Base-by-base conservation (phyloP, 2,888 invertebrate species). In the Therioaphis trifolii region DNA sequence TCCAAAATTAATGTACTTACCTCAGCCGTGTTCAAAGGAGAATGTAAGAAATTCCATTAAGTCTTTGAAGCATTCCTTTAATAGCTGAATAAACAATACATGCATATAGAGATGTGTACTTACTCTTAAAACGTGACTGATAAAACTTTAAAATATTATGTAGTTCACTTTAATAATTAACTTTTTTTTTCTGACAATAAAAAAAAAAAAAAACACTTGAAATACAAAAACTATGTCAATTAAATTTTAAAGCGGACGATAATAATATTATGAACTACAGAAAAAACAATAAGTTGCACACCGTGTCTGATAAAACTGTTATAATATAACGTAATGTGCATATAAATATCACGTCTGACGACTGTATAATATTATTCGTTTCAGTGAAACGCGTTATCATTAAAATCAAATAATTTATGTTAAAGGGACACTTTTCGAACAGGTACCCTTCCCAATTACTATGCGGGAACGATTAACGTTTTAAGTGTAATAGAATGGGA, bases 1-100 rank as follows among this genome's bases (percentile, higher is more conserved):
- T 72, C n/a, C n/a, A 35, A 72, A 52, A 72, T 55, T 21, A 72
- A 72, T 55, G 18, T 29, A 72, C 27, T 29, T n/a, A 49, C n/a
- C 27, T 14, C 12, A 12, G n/a, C n/a, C 27, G 72, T 27, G 72
- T 29, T n/a, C 29, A 29, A 27, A 29, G 12, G 15, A 29, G 18
- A 71, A 46, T 27, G 27, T 71, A 52, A 52, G 46, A 72, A 52
- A 29, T 72, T 3, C 35, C 35, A 55, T 52, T 72, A 55, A 29
- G 35, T 35, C 14, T 72, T 72, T 52, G 21, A 52, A 72, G n/a
- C 52, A 55, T 55, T 72, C n/a, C n/a, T 4, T 21, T 55, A 55
- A 18, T 72, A 7, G 52, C n/a, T 35, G 29, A 72, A 35, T 21
- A 52, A 72, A 72, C 21, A 72, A 7, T 49, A 52, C 12, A 72